Conservation (phyloP, 1,140 invertebrate species). For the Aphidius gifuensis region DNA sequence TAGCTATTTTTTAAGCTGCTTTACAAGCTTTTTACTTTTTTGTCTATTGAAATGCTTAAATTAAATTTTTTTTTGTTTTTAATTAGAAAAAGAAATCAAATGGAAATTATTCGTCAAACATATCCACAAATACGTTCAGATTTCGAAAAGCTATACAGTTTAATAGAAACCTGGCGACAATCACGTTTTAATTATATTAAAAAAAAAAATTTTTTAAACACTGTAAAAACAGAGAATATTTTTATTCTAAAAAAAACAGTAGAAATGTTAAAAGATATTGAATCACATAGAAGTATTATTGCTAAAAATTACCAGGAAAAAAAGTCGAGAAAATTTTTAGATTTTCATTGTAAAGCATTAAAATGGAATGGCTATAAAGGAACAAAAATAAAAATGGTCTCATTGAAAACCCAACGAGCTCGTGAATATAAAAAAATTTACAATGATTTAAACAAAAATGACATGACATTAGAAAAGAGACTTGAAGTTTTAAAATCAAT, state of each 20-base stretch:
- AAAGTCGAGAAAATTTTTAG: constrained; percentile 60
- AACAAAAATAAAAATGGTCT: constrained; percentile 62
- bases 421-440: constrained; percentile 61
- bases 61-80: constrained; percentile 30
- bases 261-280: constrained; percentile 61
- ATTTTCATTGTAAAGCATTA: constrained; percentile 61
- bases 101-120: constrained; percentile 59
- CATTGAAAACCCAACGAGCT: constrained; percentile 64
- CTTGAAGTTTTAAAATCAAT: constrained; percentile 60
- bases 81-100: constrained; percentile 52
- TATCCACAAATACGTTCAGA: constrained; percentile 61
- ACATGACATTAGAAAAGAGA: constrained; percentile 54
- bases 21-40: no score
- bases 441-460: constrained; percentile 53
- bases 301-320: constrained; percentile 57
- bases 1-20: neutral
- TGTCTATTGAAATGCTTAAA: no score
- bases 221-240: constrained; percentile 61
- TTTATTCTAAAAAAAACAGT: constrained; percentile 64
- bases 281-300: constrained; percentile 56
- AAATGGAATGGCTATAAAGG: constrained; percentile 62
- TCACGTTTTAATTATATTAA: constrained; percentile 60
- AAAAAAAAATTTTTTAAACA: constrained; percentile 56
- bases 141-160: constrained; percentile 62
- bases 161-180: constrained; percentile 64